phyloP scores from a whole-genome alignment of 1,140 invertebrate species.

The Drosophila lacteicornis region DNA sequence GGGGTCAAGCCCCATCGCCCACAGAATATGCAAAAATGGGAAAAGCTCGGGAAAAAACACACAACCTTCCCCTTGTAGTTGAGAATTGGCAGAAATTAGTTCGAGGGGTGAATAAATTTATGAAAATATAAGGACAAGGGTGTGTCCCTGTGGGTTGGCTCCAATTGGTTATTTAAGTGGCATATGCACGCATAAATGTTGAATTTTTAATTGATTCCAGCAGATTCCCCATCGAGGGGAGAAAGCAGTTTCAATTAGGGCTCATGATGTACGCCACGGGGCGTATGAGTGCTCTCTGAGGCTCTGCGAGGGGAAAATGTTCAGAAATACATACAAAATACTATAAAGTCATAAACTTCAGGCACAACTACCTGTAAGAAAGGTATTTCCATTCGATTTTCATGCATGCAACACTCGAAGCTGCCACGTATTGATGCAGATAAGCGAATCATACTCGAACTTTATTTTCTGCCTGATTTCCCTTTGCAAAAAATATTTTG shows the following conservation, averaged over 20 bases:
- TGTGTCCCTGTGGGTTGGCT: slow-evolving; percentile 18
- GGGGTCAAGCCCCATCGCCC: slow-evolving; percentile 27
- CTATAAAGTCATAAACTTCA: neutral
- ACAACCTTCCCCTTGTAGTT: neutral
- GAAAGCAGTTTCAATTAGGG: slow-evolving; percentile 37
- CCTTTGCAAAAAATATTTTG: neutral
- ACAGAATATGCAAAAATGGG: slow-evolving; percentile 44
- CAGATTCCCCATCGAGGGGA: slow-evolving; percentile 23
- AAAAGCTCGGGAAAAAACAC: slow-evolving; percentile 12
- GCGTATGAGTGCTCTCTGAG: slow-evolving; percentile 19
- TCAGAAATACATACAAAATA: too few species aligned
- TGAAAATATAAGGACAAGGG: slow-evolving; percentile 50
- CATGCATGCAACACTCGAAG: neutral
- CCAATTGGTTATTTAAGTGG: slow-evolving; percentile 51
- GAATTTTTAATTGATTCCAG: slow-evolving; percentile 71
- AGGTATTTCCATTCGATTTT: slow-evolving; percentile 12
- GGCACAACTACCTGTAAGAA: neutral
- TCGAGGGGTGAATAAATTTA: slow-evolving; percentile 79
- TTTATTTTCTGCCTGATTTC: slow-evolving; percentile 8
- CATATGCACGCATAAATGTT: slow-evolving; percentile 60
- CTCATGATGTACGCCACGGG: slow-evolving; percentile 16
- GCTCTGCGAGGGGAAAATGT: neutral
- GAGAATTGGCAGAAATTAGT: slow-evolving; percentile 66
- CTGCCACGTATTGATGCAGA: slow-evolving; percentile 8
- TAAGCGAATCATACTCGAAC: slow-evolving; percentile 8